phyloP scores from a whole-genome alignment of 2,888 invertebrate species.

The Aphodius granarius region DNA sequence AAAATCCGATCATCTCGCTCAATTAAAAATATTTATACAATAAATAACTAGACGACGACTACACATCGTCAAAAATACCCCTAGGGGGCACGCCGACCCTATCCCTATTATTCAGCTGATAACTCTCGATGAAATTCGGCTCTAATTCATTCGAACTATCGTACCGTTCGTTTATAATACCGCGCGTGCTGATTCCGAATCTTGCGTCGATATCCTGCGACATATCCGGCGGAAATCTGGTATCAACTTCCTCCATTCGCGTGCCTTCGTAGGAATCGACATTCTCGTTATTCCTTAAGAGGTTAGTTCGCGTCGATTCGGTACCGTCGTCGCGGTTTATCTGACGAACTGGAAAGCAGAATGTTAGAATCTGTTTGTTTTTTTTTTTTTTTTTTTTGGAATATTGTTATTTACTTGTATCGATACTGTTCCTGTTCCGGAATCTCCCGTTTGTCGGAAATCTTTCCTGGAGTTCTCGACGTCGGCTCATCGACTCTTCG shows the following conservation, averaged over 20 bases:
- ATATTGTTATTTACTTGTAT: conserved; percentile 51
- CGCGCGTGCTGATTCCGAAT: conserved; percentile 67
- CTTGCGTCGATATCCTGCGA: conserved; percentile 63
- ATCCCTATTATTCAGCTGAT: conserved; percentile 46
- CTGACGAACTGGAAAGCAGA: conserved; percentile 53
- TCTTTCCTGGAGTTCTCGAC: conserved; percentile 72
- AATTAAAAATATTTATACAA: not conserved
- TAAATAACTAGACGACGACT: conserved; percentile 35
- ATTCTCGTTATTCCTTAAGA: conserved; percentile 76
- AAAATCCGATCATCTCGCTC: not conserved
- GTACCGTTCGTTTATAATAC: conserved; percentile 50
- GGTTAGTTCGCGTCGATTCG: conserved; percentile 76
- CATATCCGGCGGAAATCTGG: conserved; percentile 47
- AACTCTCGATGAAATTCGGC: conserved; percentile 49
- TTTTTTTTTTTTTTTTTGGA: not conserved
- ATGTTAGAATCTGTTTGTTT: conserved; percentile 14
- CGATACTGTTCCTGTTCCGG: conserved; percentile 54
- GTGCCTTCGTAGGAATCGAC: conserved; percentile 67
- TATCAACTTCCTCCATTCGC: conserved; percentile 47
- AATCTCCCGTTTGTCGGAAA: conserved; percentile 57
- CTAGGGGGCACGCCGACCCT: conserved; percentile 66
- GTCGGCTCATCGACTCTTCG: conserved; percentile 76
- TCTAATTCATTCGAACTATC: conserved; percentile 47
- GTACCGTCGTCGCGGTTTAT: conserved; percentile 60
- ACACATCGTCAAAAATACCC: conserved; percentile 84